Evolutionary conservation across 2,888 invertebrate species (phyloP).

Genomic region (Meghimatium bilineatum): DNA sequence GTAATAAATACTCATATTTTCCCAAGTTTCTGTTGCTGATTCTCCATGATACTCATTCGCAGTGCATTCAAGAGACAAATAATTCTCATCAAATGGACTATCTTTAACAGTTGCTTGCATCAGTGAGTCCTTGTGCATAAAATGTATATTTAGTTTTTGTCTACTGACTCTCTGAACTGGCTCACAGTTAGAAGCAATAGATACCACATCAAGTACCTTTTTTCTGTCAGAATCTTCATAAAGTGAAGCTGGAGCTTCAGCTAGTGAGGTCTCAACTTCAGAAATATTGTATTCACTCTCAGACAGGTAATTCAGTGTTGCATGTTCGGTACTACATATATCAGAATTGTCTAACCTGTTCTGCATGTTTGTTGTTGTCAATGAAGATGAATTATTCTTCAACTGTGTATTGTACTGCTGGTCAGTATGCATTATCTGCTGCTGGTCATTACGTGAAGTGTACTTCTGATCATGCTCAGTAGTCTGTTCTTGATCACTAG

Average conservation of each 20-base stretch:
- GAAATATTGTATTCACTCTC: background rate
- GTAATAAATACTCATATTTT: slow-evolving; percentile 24
- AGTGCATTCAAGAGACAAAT: background rate
- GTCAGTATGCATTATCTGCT: background rate
- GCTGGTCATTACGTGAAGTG: background rate
- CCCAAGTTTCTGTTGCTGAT: slow-evolving; percentile 1
- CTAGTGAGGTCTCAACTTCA: background rate
- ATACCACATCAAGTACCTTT: slow-evolving; percentile 3
- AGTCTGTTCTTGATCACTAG: background rate
- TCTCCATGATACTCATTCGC: slow-evolving; percentile 1
- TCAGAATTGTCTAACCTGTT: background rate
- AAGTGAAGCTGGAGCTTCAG: background rate
- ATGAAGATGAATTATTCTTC: no score
- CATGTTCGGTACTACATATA: background rate
- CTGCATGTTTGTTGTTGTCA: background rate
- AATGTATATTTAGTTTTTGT: background rate
- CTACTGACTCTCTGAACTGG: background rate
- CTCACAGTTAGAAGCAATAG: slow-evolving; percentile 17
- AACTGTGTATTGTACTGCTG: background rate
- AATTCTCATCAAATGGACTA: slow-evolving; percentile 6
- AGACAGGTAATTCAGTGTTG: background rate
- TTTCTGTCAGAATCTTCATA: slow-evolving; percentile 15
- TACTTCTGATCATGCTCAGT: background rate
- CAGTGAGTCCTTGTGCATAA: background rate
- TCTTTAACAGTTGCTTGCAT: slow-evolving; percentile 24